Conservation (phyloP, 1,140 invertebrate genomes). For the Pseudomyrmex flavicornis region DNA sequence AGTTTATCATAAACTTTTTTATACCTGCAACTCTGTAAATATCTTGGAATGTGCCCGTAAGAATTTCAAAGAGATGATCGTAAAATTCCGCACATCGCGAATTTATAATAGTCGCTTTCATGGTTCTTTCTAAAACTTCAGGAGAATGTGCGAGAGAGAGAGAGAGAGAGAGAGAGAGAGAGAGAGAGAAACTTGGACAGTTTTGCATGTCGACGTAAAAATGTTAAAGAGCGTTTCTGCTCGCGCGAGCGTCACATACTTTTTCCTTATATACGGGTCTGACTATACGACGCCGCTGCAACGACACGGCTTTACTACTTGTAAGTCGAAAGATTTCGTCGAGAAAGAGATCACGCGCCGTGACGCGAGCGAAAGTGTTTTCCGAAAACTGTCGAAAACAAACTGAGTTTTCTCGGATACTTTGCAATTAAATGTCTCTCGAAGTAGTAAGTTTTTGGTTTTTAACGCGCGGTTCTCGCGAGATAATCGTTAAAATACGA, state of each 20-base stretch:
- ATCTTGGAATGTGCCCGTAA: background rate
- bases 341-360: background rate
- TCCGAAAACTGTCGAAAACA: background rate
- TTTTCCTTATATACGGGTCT: background rate
- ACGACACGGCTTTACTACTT: background rate
- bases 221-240: conserved; percentile 5
- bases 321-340: background rate
- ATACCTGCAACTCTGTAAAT: too few relatives aligned
- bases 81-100: conserved; percentile 28
- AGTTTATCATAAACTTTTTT: conserved; percentile 8
- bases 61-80: conserved; percentile 9
- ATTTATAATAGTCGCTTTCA: conserved; percentile 35
- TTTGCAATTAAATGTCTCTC: too few relatives aligned
- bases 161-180: background rate
- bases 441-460: too few relatives aligned
- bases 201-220: conserved; percentile 36
- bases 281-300: background rate
- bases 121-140: conserved; percentile 36
- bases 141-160: too few relatives aligned
- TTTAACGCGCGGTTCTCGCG: too few relatives aligned
- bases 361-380: background rate
- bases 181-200: conserved; percentile 8
- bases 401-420: too few relatives aligned
- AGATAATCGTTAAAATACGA: background rate
- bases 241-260: background rate